Conservation (phyloP, 1,140 invertebrate genomes). For the Tachypleus tridentatus region DNA sequence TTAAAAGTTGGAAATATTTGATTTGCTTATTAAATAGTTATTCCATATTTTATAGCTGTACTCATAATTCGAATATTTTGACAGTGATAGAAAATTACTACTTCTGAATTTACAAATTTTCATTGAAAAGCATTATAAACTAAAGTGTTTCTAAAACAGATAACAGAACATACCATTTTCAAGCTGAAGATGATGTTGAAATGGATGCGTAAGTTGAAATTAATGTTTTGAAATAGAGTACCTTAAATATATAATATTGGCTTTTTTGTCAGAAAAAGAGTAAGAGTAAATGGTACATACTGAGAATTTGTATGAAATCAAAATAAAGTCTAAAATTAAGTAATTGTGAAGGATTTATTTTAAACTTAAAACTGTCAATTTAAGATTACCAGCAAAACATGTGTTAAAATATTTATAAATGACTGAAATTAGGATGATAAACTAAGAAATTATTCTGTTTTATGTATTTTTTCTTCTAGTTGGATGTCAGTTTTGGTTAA, state of each 20-base stretch:
- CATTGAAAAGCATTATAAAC: no score
- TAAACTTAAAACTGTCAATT: not conserved
- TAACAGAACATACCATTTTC: constrained; percentile 94
- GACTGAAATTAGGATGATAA: not conserved
- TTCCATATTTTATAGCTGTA: not conserved
- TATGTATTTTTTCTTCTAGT: constrained; percentile 4
- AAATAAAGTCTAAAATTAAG: no score
- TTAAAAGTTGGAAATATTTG: no score
- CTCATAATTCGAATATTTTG: no score
- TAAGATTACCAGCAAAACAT: not conserved
- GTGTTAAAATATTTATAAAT: not conserved
- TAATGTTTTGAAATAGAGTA: not conserved
- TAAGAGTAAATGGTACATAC: no score
- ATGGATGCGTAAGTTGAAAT: constrained; percentile 49
- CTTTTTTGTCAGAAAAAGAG: not conserved
- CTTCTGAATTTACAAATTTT: no score
- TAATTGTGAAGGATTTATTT: no score
- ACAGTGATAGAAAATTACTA: no score
- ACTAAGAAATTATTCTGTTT: not conserved
- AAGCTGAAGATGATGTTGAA: constrained; percentile 89
- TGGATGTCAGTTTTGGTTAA: constrained; percentile 97
- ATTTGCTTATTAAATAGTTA: not conserved
- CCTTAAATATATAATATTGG: not conserved
- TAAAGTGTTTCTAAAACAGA: constrained; percentile 41
- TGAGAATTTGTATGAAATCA: no score